Evolutionary conservation across 2,113 vertebrate species (phyloP), one percentile per base, ranked within the genome.

Genomic region (Hylia prasina): DNA sequence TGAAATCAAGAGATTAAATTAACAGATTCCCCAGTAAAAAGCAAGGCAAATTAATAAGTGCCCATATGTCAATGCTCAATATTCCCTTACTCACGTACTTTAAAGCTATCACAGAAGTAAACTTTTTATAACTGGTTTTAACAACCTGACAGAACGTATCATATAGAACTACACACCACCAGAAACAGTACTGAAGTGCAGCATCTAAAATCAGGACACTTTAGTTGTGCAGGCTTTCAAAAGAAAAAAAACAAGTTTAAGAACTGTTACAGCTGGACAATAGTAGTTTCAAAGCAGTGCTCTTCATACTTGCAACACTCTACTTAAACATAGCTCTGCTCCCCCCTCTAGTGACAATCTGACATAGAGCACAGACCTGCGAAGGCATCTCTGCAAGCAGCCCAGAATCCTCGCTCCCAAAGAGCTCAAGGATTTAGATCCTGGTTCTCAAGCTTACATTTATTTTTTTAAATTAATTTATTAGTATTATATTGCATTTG

Each of bases 331-430:
- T 0, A 54, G 82, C 58, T 73, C 90, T 64, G 16, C 28, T 90
- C 1, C 54, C 2, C 94, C 93, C 63, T 81, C 94, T 94, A 86
- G 71, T 33, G 94, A 54, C 35, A 45, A 45, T 25, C 18, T 35
- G 28, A 69, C 18, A 42, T 2, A 45, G 0, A 70, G 51, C 28
- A 75, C 44, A 85, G 76, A 72, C 4, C 18, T 25, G 7, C 0
- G 0, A 7, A 0, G 0, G 18, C 35, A 54, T 37, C 75, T 63
- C 51, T 28, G 18, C 20, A 61, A 63, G 16, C 3, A 1, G 11
- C 24, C 15, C 9, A 2, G 3, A 30, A 12, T 10, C 37, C 65
- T 77, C 12, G 13, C 15, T 48, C 11, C 19, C 9, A 2, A 16
- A 78, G 64, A 28, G 9, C 33, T 35, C 2, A 75, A 37, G 9